phyloP scores from a whole-genome alignment of 2,888 invertebrate genomes.

The Pyralis farinalis region DNA sequence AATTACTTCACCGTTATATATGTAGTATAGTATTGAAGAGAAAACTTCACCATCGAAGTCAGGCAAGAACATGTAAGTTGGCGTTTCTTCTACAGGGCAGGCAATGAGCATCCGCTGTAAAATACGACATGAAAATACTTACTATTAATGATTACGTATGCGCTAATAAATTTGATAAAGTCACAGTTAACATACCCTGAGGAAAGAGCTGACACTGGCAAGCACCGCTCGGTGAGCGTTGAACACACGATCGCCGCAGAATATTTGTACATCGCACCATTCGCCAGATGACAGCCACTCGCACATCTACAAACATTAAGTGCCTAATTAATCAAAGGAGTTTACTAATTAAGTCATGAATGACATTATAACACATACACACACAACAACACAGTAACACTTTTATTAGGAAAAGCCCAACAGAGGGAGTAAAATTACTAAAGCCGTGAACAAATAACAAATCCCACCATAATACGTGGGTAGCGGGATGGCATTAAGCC shows the following conservation, averaged over 20 bases:
- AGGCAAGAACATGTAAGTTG: conserved; percentile 84
- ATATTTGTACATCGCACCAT: conserved; percentile 84
- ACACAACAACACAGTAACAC: too few species aligned
- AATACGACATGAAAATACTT: neutral
- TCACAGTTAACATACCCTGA: conserved; percentile 72
- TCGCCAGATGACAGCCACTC: conserved; percentile 58
- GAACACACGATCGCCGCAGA: conserved; percentile 82
- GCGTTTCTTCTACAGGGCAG: conserved; percentile 61
- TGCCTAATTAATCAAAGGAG: too few species aligned
- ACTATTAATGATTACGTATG: too few species aligned
- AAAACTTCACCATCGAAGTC: conserved; percentile 83
- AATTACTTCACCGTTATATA: conserved; percentile 84
- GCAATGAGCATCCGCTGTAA: conserved; percentile 59
- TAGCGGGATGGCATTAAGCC: too few species aligned
- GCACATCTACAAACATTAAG: conserved; percentile 46
- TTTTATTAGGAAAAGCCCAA: too few species aligned
- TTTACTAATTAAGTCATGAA: too few species aligned
- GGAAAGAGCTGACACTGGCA: conserved; percentile 84
- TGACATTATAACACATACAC: too few species aligned
- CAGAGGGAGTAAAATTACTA: too few species aligned
- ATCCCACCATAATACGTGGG: too few species aligned
- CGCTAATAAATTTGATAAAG: neutral
- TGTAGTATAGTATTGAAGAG: conserved; percentile 83
- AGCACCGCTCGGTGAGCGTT: conserved; percentile 85
- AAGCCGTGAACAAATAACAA: too few species aligned